A percentile compares a stretch with the other conserved stretches of the same genome.
phyloP scores from a whole-genome alignment of 2,113 vertebrate genomes.

The Esox niger region DNA sequence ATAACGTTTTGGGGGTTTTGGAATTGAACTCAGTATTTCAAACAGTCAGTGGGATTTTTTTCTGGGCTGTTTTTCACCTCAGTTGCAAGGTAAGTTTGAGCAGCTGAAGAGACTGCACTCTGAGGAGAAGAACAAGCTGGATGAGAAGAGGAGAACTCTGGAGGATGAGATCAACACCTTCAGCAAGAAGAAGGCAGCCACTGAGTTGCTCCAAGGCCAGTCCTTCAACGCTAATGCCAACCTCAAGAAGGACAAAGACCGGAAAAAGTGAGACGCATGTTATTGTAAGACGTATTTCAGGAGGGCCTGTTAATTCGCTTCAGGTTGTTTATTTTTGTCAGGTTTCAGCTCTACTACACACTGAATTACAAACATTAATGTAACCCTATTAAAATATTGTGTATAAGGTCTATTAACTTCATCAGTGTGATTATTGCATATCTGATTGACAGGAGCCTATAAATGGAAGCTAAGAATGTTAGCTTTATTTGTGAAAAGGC shows the following conservation, averaged over 20 bases:
- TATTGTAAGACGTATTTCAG: no score
- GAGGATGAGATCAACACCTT: slow-evolving; percentile 78
- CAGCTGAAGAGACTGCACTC: slow-evolving; percentile 65
- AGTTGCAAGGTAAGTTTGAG: slow-evolving; percentile 78
- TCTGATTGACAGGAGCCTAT: not conserved
- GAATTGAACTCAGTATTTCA: not conserved
- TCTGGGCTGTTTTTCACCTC: not conserved
- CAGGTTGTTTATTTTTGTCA: no score
- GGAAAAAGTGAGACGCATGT: slow-evolving; percentile 72
- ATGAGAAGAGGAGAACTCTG: slow-evolving; percentile 69
- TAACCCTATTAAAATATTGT: not conserved
- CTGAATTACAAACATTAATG: not conserved
- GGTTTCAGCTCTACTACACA: not conserved
- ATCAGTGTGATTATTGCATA: not conserved
- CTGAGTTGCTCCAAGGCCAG: slow-evolving; percentile 69
- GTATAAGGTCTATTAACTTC: not conserved
- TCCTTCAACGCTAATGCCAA: slow-evolving; percentile 50
- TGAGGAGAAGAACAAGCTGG: slow-evolving; percentile 73
- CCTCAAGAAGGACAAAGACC: slow-evolving; percentile 74
- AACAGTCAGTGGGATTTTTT: not conserved
- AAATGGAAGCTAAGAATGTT: not conserved
- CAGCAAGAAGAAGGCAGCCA: slow-evolving; percentile 70
- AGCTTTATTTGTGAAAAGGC: not conserved
- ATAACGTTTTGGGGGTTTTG: not conserved
- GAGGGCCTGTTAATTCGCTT: no score